These are phyloP conservation scores for Calliopum simillimum DNA, from an alignment of 2,888 invertebrate species.

Conservation along the genomic window DNA sequence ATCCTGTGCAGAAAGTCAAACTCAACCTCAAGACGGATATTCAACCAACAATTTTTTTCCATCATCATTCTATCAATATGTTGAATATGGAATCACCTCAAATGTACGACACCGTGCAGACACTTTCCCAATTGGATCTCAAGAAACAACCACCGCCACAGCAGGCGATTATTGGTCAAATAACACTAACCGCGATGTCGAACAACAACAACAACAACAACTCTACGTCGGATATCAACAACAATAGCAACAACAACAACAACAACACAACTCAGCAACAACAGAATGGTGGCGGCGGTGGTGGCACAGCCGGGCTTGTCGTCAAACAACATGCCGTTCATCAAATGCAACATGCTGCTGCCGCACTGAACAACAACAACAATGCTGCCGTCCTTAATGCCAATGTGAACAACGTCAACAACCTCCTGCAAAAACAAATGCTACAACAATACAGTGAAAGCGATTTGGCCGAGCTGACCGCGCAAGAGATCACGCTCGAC, in stretches of 20 bases:
- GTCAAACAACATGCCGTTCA: conserved; percentile 66
- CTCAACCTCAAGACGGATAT: not conserved
- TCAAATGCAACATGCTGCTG: conserved; percentile 65
- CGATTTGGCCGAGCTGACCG: conserved; percentile 89
- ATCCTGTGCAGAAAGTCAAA: not conserved
- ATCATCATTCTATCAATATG: conserved; percentile 53
- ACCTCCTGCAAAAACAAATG: conserved; percentile 71
- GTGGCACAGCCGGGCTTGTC: conserved; percentile 54
- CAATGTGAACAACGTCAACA: conserved; percentile 59
- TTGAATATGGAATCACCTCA: conserved; percentile 68
- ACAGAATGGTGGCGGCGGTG: conserved; percentile 41
- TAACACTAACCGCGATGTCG: conserved; percentile 65
- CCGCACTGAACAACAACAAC: conserved; percentile 56
- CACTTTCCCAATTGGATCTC: conserved; percentile 66
- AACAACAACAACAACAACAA: conserved; percentile 53
- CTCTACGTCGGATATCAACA: conserved; percentile 46
- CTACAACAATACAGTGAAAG: conserved; percentile 81
- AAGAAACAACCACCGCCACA: conserved; percentile 66
- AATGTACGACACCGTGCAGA: conserved; percentile 68
- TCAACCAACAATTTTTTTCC: not conserved
- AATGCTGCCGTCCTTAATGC: conserved; percentile 36
- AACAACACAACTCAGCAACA: conserved; percentile 48
- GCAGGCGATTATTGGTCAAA: conserved; percentile 65
- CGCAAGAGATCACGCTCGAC: conserved; percentile 92
- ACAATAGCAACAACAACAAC: conserved; percentile 51